A percentile compares a stretch with the other conserved stretches of the same genome.
These are phyloP conservation scores for Scytalopus superciliaris DNA, from an alignment of 2,113 vertebrate species.

Conservation along the genomic window DNA sequence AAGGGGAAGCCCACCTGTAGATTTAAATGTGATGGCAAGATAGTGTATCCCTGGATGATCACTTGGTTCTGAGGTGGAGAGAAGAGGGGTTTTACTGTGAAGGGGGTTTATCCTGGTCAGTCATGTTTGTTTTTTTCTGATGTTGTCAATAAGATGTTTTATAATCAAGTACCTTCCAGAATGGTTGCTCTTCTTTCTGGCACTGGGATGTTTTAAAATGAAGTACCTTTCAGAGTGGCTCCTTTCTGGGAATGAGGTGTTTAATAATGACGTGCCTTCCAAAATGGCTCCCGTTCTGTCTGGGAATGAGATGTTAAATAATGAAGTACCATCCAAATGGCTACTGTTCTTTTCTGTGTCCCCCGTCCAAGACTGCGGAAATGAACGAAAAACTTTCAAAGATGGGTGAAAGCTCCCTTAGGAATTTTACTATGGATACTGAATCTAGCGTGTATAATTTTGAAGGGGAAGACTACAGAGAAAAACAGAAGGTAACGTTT, in stretches of 20 bases:
- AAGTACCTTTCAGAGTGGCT: slow-evolving; percentile 10
- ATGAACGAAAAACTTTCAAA: slow-evolving; percentile 93
- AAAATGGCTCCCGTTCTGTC: not conserved
- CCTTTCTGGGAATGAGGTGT: not conserved
- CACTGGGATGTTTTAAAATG: not conserved
- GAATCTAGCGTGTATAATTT: slow-evolving; percentile 98
- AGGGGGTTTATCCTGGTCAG: not conserved
- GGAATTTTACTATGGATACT: slow-evolving; percentile 97
- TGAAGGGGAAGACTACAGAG: slow-evolving; percentile 98
- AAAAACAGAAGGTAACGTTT: slow-evolving; percentile 94
- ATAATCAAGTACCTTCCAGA: not conserved
- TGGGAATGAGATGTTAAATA: not conserved
- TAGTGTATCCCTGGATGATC: not conserved
- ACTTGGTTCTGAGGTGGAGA: not conserved
- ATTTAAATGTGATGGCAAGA: not conserved
- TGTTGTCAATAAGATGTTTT: not conserved
- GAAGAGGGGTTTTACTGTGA: not conserved
- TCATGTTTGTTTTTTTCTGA: not conserved
- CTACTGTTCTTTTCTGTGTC: not conserved
- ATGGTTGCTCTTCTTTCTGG: not conserved
- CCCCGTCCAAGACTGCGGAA: slow-evolving; percentile 85
- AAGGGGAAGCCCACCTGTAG: not conserved
- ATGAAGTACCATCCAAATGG: not conserved
- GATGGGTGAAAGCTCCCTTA: slow-evolving; percentile 92
- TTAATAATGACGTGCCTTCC: not conserved